phyloP scores from a whole-genome alignment of 2,113 vertebrate genomes.

The Plotosus lineatus region DNA sequence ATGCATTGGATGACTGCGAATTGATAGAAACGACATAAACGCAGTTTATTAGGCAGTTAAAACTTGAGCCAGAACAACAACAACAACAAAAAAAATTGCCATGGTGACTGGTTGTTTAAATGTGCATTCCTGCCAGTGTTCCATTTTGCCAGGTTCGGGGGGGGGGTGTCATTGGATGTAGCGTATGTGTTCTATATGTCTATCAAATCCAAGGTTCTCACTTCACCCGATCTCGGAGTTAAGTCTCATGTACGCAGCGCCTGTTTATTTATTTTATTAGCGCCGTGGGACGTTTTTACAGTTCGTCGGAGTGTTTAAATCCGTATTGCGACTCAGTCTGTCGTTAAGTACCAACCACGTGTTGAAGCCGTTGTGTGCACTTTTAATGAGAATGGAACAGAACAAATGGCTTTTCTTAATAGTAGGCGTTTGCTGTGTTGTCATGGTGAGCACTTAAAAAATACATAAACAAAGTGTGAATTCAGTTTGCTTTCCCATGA shows the following conservation, averaged over 20 bases:
- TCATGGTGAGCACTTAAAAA: constrained; percentile 57
- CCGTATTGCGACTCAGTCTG: background rate
- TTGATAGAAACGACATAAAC: constrained; percentile 11
- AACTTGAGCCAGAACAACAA: constrained; percentile 13
- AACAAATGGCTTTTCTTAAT: constrained; percentile 43
- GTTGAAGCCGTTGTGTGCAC: constrained; percentile 13
- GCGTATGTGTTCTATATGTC: background rate
- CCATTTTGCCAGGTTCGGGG: background rate
- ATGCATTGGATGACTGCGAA: background rate
- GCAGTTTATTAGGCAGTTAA: constrained; percentile 33
- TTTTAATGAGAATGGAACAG: constrained; percentile 43
- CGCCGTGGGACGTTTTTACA: background rate
- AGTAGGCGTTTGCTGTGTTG: constrained; percentile 46
- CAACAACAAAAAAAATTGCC: background rate
- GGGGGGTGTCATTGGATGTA: background rate
- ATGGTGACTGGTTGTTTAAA: constrained; percentile 1
- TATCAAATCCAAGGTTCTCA: background rate
- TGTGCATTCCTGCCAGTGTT: background rate
- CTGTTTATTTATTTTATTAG: constrained; percentile 21
- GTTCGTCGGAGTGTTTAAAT: background rate
- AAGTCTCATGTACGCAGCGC: background rate
- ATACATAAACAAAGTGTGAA: constrained; percentile 53
- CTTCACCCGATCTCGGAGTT: background rate
- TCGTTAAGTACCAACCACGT: constrained; percentile 15
- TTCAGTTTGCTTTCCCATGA: constrained; percentile 59